Conservation (phyloP, 35 echinoderm and acorn worm genomes). For the Lytechinus variegatus region DNA sequence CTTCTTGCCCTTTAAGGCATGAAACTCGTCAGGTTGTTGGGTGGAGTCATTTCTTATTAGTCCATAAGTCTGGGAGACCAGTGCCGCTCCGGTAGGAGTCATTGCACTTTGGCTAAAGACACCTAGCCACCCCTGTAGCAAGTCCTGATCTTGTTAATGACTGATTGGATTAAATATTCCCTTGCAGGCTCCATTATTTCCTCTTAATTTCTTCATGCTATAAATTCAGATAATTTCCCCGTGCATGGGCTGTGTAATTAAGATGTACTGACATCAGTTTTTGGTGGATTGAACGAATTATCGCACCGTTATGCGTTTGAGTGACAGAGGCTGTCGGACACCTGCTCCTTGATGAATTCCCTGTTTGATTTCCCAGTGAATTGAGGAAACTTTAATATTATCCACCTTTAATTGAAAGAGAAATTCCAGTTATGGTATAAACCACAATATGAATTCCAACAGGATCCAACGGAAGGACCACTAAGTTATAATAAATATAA, state of each 20-base stretch:
- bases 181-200: not conserved
- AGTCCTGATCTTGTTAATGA: not conserved
- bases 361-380: too few relatives aligned
- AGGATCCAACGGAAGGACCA: too few relatives aligned
- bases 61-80: not conserved
- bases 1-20: too few relatives aligned
- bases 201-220: not conserved
- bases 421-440: too few relatives aligned
- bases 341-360: not conserved
- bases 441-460: too few relatives aligned
- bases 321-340: not conserved
- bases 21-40: not conserved
- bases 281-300: not conserved
- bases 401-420: too few relatives aligned
- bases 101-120: not conserved
- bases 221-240: not conserved
- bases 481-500: too few relatives aligned
- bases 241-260: not conserved
- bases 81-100: not conserved
- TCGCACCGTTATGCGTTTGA: not conserved
- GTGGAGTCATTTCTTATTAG: not conserved
- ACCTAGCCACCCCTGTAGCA: not conserved
- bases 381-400: too few relatives aligned
- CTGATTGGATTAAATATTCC: not conserved
- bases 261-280: not conserved